These are phyloP conservation scores for Lepilemur ruficaudatus DNA, from an alignment of 2,797 vertebrate species.

Conservation along the genomic window DNA sequence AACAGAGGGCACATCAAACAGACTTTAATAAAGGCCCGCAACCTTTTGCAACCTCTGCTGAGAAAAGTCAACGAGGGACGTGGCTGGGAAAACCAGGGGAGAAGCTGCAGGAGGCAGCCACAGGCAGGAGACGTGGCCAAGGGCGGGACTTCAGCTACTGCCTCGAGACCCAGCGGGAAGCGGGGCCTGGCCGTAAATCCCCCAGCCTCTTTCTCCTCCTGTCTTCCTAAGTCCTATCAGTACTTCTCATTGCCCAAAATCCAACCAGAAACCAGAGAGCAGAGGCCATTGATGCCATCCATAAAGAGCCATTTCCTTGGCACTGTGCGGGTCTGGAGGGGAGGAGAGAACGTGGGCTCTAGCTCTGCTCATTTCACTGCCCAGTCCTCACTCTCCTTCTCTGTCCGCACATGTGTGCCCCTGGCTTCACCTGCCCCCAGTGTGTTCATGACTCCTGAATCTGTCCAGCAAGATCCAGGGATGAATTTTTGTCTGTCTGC, in stretches of 20 bases:
- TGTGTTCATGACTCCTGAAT: background rate
- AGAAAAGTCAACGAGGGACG: background rate
- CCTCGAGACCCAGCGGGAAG: too few species aligned
- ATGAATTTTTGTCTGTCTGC: background rate
- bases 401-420: too few species aligned
- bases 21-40: background rate
- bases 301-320: background rate
- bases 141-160: fast-evolving
- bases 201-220: too few species aligned
- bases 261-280: background rate
- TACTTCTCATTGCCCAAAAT: background rate
- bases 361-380: fast-evolving
- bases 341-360: background rate
- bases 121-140: background rate
- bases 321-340: fast-evolving
- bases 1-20: background rate
- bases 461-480: background rate
- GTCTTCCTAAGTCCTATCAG: background rate
- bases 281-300: background rate
- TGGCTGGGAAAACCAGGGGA: background rate
- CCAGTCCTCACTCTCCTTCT: background rate
- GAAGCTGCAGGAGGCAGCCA: background rate
- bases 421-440: background rate
- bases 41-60: background rate
- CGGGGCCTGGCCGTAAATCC: too few species aligned